Evolutionary conservation across 2,113 vertebrate species (phyloP).

Genomic region (Panurus biarmicus): DNA sequence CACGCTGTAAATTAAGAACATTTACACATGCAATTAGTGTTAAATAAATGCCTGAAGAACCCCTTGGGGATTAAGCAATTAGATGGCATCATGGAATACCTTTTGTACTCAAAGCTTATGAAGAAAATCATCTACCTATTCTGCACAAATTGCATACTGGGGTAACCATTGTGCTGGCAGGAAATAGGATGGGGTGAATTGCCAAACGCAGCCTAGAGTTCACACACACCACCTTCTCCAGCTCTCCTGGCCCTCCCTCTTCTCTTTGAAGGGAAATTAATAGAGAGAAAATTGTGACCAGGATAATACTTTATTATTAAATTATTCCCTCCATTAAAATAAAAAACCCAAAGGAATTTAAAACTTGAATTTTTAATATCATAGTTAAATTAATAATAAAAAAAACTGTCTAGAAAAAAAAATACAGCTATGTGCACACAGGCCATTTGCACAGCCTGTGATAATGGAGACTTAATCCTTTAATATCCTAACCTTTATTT

Average conservation of each 20-base stretch:
- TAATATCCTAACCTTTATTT: neutral
- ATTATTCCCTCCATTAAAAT: neutral
- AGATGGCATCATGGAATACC: conserved; percentile 28
- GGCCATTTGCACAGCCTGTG: neutral
- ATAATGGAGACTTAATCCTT: neutral
- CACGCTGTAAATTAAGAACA: conserved; percentile 48
- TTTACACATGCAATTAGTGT: conserved; percentile 57
- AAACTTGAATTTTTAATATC: neutral
- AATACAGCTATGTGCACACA: neutral
- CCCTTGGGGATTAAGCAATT: conserved; percentile 47
- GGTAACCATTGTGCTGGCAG: neutral
- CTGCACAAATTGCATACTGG: neutral
- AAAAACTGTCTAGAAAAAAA: neutral
- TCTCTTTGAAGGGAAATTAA: neutral
- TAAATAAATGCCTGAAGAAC: conserved; percentile 53
- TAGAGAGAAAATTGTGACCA: neutral
- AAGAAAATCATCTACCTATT: conserved; percentile 18
- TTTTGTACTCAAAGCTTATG: conserved; percentile 37
- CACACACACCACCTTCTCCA: rapidly evolving
- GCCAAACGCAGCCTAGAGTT: neutral
- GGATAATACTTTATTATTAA: neutral
- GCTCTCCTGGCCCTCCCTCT: neutral
- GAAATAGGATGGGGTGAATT: neutral
- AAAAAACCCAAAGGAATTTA: neutral
- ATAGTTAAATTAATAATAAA: neutral